These are phyloP conservation scores for Hydrocynus forskahlii DNA, from an alignment of 2,797 vertebrate species.

Conservation along the genomic window DNA sequence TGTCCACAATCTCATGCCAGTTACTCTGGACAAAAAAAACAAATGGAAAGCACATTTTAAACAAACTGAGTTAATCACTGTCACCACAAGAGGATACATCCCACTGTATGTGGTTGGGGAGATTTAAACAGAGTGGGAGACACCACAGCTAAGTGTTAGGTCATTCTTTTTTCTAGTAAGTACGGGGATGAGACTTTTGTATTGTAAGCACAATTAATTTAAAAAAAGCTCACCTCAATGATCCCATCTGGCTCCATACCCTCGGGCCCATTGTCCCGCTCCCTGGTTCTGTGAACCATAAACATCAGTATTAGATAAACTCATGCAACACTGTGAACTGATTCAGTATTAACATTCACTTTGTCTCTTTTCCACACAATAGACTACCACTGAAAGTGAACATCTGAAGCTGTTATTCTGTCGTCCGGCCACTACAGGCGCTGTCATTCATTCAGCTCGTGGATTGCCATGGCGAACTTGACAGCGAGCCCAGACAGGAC, in stretches of 20 bases:
- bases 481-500: neutral
- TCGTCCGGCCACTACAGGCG: neutral
- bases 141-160: neutral
- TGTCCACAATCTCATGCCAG: slow-evolving; percentile 90
- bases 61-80: neutral
- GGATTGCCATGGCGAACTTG: neutral
- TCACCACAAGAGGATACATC: too few species aligned
- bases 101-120: too few species aligned
- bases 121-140: neutral
- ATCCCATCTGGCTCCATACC: slow-evolving; percentile 93
- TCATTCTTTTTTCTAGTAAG: neutral
- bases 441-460: neutral
- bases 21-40: slow-evolving; percentile 78
- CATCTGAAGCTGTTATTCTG: neutral
- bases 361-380: too few species aligned
- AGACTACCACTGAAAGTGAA: too few species aligned
- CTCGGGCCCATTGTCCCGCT: slow-evolving; percentile 86
- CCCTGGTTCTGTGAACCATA: slow-evolving; percentile 76
- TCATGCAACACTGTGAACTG: neutral
- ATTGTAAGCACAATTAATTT: neutral
- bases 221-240: slow-evolving; percentile 84
- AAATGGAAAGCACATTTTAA: neutral
- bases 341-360: too few species aligned
- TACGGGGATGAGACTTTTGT: neutral
- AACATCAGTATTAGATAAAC: neutral